Evolutionary conservation across 2,113 vertebrate species (phyloP).

Genomic region (Notothenia coriiceps): DNA sequence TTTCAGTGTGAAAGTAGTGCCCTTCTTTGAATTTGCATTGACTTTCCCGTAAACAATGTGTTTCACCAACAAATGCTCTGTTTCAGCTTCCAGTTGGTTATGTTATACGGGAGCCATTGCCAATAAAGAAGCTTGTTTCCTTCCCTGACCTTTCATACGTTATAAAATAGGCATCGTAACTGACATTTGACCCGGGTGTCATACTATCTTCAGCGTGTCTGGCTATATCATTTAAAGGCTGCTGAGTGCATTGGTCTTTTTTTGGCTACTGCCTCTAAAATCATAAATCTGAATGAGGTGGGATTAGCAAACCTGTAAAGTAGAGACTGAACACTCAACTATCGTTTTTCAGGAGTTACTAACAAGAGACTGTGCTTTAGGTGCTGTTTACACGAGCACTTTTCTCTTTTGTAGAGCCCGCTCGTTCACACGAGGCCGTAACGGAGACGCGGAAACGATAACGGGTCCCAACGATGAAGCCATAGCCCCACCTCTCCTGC

Average conservation of each 20-base stretch:
- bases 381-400: too few relatives aligned
- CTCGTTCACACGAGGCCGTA: too few relatives aligned
- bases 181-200: background rate
- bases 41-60: background rate
- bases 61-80: background rate
- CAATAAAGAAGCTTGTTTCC: background rate
- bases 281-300: slow-evolving; percentile 26
- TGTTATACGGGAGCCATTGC: background rate
- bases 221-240: background rate
- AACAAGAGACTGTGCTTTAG: background rate
- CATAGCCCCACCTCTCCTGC: too few relatives aligned
- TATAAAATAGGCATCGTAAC: background rate
- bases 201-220: background rate
- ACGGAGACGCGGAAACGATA: too few relatives aligned
- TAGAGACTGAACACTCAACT: background rate
- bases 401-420: too few relatives aligned
- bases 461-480: too few relatives aligned
- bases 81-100: background rate
- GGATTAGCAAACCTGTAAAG: background rate
- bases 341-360: background rate
- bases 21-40: background rate
- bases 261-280: slow-evolving; percentile 5
- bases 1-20: background rate
- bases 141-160: background rate
- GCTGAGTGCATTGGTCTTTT: background rate